These are phyloP conservation scores for Macrocentrus cingulum DNA, from an alignment of 1,140 invertebrate genomes.

Conservation along the genomic window DNA sequence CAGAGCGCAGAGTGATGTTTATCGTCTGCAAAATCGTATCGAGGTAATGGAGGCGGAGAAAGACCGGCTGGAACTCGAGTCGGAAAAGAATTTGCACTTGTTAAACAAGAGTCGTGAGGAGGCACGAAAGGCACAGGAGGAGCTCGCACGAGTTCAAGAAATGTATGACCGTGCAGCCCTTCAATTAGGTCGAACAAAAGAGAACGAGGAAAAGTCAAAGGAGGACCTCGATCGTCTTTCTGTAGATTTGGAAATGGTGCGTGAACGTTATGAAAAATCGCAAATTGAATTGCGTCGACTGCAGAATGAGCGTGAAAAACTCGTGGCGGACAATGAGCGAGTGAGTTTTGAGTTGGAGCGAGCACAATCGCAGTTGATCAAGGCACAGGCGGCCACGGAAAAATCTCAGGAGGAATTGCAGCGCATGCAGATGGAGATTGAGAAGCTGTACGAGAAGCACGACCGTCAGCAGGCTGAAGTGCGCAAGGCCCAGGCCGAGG, in stretches of 20 bases:
- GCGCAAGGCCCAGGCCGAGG: conserved; percentile 76
- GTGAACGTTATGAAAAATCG: conserved; percentile 87
- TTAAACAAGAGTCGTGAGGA: conserved; percentile 82
- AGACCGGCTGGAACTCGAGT: conserved; percentile 80
- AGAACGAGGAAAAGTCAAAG: conserved; percentile 88
- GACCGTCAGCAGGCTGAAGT: conserved; percentile 82
- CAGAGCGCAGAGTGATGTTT: conserved; percentile 84
- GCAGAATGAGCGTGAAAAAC: conserved; percentile 83
- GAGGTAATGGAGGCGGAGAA: conserved; percentile 85
- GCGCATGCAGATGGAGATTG: conserved; percentile 81
- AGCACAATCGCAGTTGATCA: conserved; percentile 78
- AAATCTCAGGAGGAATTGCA: conserved; percentile 88
- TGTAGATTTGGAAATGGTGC: conserved; percentile 80
- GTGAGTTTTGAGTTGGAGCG: conserved; percentile 82
- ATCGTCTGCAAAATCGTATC: conserved; percentile 82
- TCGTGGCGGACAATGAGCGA: conserved; percentile 81
- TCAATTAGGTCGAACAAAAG: conserved; percentile 81
- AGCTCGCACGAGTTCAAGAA: conserved; percentile 79
- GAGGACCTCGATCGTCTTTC: conserved; percentile 79
- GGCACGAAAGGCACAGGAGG: conserved; percentile 81
- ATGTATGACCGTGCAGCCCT: conserved; percentile 82
- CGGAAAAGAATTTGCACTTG: conserved; percentile 80
- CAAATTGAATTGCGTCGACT: conserved; percentile 80
- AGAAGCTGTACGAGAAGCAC: conserved; percentile 88
- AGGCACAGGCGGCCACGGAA: conserved; percentile 80